Evolutionary conservation across 2,113 vertebrate genomes (phyloP), one percentile per base, ranked within the genome.

Genomic region (Amazona vittata): DNA sequence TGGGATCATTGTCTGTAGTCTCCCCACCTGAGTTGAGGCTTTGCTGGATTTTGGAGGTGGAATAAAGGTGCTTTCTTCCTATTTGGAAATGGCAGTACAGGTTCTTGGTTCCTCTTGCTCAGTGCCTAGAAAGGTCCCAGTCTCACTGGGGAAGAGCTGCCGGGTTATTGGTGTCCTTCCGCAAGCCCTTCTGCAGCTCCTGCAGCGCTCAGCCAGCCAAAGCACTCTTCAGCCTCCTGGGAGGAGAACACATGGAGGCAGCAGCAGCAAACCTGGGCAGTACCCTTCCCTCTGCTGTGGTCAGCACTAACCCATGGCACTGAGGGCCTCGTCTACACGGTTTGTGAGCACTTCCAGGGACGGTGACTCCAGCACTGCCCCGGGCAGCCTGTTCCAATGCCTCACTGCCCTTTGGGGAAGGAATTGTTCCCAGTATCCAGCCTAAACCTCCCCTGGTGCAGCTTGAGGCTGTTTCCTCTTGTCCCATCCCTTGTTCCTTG

Each of bases 181-280:
- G 20, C 63, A 83, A 21, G 12, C 8, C 9, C 9, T 44, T 76
- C 21, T 29, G 65, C 2, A 1, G 55, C 24, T 90, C 8, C 47
- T 5, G 21, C 24, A 65, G 57, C 5, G 17, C 31, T 57, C 52
- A 50, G 13, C 17, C 37, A 64, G 50, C 11, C 39, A 55, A 95
- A 71, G 50, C 3, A 0, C 24, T 44, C 26, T 24, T 46, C 55
- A 13, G 31, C 37, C 43, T 71, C 21, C 82, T 12, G 37, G 50
- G n/a, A 68, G 20, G 11, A 33, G 73, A 79, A 46, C 1, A 1
- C 0, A 0, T 2, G 4, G 29, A 4, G 7, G 26, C 1, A 16
- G 21, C 12, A 11, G 26, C 77, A 90, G 62, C 73, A 86, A 50
- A 9, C 57, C 24, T 4, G 3, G 8, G 33, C 35, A 64, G 35